Evolutionary conservation across 2,113 vertebrate genomes (phyloP).

Genomic region (Rafetus swinhoei): DNA sequence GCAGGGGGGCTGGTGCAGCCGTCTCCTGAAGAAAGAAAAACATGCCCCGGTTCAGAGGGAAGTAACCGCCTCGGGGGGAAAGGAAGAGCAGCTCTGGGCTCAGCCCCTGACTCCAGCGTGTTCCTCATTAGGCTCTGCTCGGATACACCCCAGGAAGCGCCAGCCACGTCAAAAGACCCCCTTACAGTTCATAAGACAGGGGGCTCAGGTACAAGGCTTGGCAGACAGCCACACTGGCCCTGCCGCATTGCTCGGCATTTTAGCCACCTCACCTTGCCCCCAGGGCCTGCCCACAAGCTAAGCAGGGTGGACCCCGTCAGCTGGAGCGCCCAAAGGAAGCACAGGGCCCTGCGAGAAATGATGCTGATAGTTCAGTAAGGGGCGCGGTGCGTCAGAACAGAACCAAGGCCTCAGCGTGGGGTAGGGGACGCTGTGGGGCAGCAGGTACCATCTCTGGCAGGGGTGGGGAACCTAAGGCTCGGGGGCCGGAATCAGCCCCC

Average conservation of each 20-base stretch:
- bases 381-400: neutral
- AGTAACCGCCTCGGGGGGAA: neutral
- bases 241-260: no score
- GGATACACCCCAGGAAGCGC: neutral
- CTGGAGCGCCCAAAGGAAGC: no score
- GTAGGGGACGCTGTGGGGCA: neutral
- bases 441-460: neutral
- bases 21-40: constrained; percentile 67
- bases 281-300: no score
- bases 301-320: no score
- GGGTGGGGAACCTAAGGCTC: no score
- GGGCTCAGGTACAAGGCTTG: neutral
- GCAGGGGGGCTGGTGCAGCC: neutral
- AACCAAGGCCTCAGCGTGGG: neutral
- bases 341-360: no score
- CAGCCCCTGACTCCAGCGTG: neutral
- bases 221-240: neutral
- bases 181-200: neutral
- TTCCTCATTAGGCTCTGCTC: neutral
- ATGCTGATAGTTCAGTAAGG: neutral
- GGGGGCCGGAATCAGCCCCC: no score
- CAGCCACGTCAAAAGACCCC: neutral
- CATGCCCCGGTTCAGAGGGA: neutral
- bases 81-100: neutral
- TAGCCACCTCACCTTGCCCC: no score